phyloP scores from a whole-genome alignment of 2,113 vertebrate genomes.

The Rhineura floridana region DNA sequence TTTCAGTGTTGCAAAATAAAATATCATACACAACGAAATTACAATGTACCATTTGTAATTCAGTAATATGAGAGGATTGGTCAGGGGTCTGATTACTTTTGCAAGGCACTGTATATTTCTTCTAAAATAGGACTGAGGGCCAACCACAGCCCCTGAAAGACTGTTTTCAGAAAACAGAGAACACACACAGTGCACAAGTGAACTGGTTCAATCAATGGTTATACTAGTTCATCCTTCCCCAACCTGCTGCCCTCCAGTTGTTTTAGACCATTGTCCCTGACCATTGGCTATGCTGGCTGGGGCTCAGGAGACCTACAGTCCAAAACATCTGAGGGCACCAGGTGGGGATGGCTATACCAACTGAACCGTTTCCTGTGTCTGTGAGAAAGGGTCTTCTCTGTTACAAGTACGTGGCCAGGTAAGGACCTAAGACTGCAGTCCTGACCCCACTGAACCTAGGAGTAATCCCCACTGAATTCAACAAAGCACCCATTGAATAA shows the following conservation, averaged over 20 bases:
- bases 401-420: not conserved
- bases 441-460: not conserved
- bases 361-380: not conserved
- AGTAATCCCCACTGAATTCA: not conserved
- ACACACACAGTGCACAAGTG: not conserved
- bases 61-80: too few relatives aligned
- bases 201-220: not conserved
- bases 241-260: too few relatives aligned
- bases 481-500: slow-evolving; percentile 24
- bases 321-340: too few relatives aligned
- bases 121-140: not conserved
- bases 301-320: too few relatives aligned
- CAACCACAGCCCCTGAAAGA: not conserved
- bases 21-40: too few relatives aligned
- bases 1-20: too few relatives aligned
- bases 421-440: not conserved
- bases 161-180: not conserved
- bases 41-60: too few relatives aligned
- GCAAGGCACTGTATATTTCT: too few relatives aligned
- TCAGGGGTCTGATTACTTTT: too few relatives aligned
- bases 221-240: not conserved
- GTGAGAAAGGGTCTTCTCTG: not conserved
- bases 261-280: too few relatives aligned
- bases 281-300: too few relatives aligned
- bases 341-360: too few relatives aligned